Conservation (phyloP, 2,113 vertebrate species). For the Diadophis punctatus region DNA sequence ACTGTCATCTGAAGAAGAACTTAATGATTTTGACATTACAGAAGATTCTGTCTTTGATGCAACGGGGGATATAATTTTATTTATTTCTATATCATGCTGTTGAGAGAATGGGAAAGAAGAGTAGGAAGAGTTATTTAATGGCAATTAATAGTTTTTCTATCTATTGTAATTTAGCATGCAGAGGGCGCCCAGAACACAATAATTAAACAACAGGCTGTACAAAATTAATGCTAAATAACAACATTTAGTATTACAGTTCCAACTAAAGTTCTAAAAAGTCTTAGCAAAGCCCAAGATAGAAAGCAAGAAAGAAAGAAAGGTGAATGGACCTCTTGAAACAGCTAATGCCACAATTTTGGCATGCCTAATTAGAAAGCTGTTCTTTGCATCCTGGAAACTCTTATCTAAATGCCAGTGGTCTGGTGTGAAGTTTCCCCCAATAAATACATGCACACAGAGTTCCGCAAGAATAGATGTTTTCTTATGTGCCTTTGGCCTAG, state of each 20-base stretch:
- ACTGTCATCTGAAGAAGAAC: constrained; percentile 85
- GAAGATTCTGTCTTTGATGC: constrained; percentile 91
- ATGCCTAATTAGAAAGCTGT: not conserved
- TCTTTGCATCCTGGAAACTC: not conserved
- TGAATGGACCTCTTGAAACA: not conserved
- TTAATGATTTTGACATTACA: constrained; percentile 83
- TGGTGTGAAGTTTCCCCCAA: not conserved
- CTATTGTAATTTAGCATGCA: not conserved
- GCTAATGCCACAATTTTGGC: not conserved
- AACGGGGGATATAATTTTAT: constrained; percentile 87
- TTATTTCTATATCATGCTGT: constrained; percentile 94
- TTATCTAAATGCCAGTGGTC: not conserved
- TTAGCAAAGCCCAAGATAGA: not conserved
- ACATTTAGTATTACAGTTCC: not conserved
- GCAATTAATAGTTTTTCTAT: not conserved
- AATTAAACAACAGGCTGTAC: not conserved
- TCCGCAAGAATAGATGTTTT: not conserved
- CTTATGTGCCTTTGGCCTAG: not conserved
- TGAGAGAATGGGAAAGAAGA: constrained; percentile 48
- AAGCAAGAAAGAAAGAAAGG: not conserved
- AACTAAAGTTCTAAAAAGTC: not conserved
- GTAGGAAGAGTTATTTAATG: not conserved
- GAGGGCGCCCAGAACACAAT: not conserved
- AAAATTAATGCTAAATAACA: not conserved
- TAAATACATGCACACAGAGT: not conserved